These are phyloP conservation scores for Meteorus colon DNA, from an alignment of 2,888 invertebrate species.

Conservation along the genomic window DNA sequence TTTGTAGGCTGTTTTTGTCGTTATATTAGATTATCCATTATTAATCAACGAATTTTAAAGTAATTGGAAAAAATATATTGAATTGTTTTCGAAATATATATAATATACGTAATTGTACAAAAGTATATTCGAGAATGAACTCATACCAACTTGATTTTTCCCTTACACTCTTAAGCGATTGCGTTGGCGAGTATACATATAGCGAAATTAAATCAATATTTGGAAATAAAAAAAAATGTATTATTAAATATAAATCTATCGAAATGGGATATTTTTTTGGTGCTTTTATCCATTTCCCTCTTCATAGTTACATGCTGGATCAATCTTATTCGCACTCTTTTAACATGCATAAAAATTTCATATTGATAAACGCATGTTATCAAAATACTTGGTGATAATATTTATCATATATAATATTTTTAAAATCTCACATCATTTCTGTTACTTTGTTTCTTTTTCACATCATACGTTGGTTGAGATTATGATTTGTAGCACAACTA, in stretches of 20 bases:
- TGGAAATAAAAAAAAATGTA: background rate
- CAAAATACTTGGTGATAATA: background rate
- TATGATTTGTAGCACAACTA: background rate
- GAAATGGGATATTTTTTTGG: background rate
- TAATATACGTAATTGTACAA: background rate
- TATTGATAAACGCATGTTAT: background rate
- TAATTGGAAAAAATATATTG: background rate
- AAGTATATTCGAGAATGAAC: background rate
- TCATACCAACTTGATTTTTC: conserved; percentile 5
- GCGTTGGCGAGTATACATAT: background rate
- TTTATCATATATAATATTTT: background rate
- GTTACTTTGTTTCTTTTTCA: background rate
- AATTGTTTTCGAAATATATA: background rate
- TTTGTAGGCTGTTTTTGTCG: background rate
- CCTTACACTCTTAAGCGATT: background rate
- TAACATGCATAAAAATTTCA: conserved; percentile 17
- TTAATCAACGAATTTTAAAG: background rate
- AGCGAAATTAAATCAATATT: too few species aligned
- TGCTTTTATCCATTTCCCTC: background rate
- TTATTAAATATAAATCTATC: background rate
- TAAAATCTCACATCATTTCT: background rate
- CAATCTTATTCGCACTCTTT: background rate
- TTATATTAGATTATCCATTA: background rate
- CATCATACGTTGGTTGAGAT: background rate
- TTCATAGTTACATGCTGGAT: background rate